Evolutionary conservation across 2,797 vertebrate genomes (phyloP).

Genomic region (Apodemus agrarius): DNA sequence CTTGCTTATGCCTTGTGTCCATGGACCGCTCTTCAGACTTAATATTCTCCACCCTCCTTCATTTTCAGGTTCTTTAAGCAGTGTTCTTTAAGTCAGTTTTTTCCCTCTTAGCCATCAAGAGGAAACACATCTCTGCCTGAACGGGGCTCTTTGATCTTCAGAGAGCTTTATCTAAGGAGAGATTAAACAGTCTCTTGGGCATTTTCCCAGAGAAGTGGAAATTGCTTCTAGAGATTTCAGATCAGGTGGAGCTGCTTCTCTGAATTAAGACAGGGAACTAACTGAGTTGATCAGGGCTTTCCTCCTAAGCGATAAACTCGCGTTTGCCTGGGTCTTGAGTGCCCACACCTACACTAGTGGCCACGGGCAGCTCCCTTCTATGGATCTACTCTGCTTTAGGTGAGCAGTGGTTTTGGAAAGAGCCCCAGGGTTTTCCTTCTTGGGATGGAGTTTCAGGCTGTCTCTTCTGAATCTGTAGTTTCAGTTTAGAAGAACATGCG

Average conservation of each 20-base stretch:
- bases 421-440: background rate
- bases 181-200: constrained; percentile 82
- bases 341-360: background rate
- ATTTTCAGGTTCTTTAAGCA: constrained; percentile 84
- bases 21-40: constrained; percentile 81
- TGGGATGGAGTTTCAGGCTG: background rate
- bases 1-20: constrained; percentile 8
- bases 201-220: constrained; percentile 79
- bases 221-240: constrained; percentile 72
- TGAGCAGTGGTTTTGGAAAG: background rate
- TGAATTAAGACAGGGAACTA: constrained; percentile 64
- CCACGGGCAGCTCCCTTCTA: background rate
- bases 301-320: background rate
- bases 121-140: constrained; percentile 83
- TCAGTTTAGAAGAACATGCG: background rate
- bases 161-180: constrained; percentile 83
- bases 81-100: constrained; percentile 81
- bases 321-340: background rate
- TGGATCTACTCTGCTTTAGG: background rate
- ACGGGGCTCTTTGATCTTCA: constrained; percentile 85
- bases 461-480: background rate
- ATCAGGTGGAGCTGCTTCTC: constrained; percentile 41
- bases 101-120: constrained; percentile 81
- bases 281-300: background rate
- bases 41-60: constrained; percentile 78